Evolutionary conservation across 2,888 invertebrate genomes (phyloP), one percentile per base, ranked within the genome.

Genomic region (Sarcophaga caerulescens): DNA sequence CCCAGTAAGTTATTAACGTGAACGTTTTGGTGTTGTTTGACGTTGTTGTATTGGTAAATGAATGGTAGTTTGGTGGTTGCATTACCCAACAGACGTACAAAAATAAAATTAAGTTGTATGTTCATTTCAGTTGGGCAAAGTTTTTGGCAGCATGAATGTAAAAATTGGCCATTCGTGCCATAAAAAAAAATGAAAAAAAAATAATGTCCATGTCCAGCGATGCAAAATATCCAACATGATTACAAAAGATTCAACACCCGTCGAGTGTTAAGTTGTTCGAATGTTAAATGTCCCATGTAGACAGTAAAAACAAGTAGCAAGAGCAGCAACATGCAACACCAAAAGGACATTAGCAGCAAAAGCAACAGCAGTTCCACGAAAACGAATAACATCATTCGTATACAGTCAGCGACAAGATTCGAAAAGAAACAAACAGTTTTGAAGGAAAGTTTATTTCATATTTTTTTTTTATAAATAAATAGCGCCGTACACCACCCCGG

Each of bases 191-290:
- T 1, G 10, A 47, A 35, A 35, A 21, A 10, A 68, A 21, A 85
- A 60, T 59, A n/a, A 73, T 52, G 52, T 25, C 68, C 60, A 85
- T 65, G 21, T 17, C 35, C 45, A 63, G 66, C 35, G 70, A 21
- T 4, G 8, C n/a, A 63, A 73, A 60, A 66, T 66, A 60, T 57
- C n/a, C 3, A 35, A 66, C 63, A 75, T 35, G 76, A 73, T 59
- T 81, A 59, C 59, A 78, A 35, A 84, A 78, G 44, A 84, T 86
- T 86, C 77, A 84, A 78, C 84, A 84, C 70, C 84, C 84, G 70
- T 25, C 25, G 81, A 84, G 86, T 86, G 84, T 86, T 75, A 86
- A 84, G 84, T 86, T 84, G 84, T 81, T 57, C 81, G 69, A 81
- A 78, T 86, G 62, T 84, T 86, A 70, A 86, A 84, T 86, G 62